phyloP scores from a whole-genome alignment of 2,113 vertebrate species.

The Scatophagus argus region DNA sequence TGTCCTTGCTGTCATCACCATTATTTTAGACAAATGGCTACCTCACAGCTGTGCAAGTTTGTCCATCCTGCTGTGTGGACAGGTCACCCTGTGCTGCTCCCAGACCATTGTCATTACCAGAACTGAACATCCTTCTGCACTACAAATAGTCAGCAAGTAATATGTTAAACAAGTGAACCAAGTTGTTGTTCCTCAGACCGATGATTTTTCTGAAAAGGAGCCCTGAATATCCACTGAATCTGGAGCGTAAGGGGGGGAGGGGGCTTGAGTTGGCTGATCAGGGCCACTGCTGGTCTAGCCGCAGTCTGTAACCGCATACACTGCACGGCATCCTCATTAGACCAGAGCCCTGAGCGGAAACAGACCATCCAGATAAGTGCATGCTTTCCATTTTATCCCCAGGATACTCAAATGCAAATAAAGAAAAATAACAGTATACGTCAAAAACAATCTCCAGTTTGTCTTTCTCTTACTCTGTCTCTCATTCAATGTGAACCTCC shows the following conservation, averaged over 20 bases:
- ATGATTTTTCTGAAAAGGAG: slow-evolving; percentile 8
- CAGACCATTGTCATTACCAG: not conserved
- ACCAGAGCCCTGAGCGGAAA: slow-evolving; percentile 55
- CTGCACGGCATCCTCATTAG: slow-evolving; percentile 70
- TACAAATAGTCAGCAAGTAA: not conserved
- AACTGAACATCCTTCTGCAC: not conserved
- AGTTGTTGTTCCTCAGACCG: slow-evolving; percentile 28
- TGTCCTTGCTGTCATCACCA: no score
- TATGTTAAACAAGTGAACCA: not conserved
- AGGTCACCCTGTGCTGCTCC: not conserved
- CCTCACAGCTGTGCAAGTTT: not conserved
- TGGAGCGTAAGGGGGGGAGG: not conserved
- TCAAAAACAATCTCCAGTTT: slow-evolving; percentile 12
- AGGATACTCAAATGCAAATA: slow-evolving; percentile 14
- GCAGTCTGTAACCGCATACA: slow-evolving; percentile 44
- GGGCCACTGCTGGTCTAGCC: slow-evolving; percentile 38
- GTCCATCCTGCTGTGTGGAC: not conserved
- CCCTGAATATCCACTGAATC: slow-evolving; percentile 22
- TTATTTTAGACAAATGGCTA: not conserved
- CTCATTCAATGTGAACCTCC: slow-evolving; percentile 7
- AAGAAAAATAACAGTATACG: slow-evolving; percentile 8
- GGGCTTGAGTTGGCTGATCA: slow-evolving; percentile 24
- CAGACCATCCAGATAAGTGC: slow-evolving; percentile 48
- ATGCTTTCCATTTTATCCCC: slow-evolving; percentile 35
- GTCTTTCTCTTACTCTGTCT: not conserved